phyloP scores from a whole-genome alignment of 2,797 vertebrate species.

The Borostomias antarcticus region DNA sequence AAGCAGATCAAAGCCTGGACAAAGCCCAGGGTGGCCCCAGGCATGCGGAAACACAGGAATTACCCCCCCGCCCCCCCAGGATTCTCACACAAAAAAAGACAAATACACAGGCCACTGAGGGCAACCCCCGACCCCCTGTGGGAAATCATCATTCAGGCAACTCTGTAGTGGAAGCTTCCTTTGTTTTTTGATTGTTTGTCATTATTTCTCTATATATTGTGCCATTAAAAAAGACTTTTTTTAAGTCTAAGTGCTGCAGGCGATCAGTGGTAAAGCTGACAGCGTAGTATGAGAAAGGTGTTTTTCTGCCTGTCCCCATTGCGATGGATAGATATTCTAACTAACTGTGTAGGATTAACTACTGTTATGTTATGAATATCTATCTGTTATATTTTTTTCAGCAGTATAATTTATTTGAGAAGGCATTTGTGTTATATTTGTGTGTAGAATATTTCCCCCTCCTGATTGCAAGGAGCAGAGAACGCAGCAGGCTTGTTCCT shows the following conservation, averaged over 20 bases:
- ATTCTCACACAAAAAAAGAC: constrained; percentile 70
- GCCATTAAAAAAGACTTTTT: constrained; percentile 52
- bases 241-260: constrained; percentile 40
- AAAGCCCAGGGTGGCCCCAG: constrained; percentile 74
- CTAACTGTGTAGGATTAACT: background rate
- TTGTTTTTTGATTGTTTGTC: constrained; percentile 49
- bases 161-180: constrained; percentile 56
- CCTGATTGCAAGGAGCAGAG: constrained; percentile 46
- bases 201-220: constrained; percentile 53
- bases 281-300: constrained; percentile 6
- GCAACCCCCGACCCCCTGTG: constrained; percentile 63
- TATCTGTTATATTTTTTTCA: background rate
- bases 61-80: constrained; percentile 54
- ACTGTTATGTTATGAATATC: constrained; percentile 3
- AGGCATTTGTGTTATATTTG: background rate
- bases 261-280: constrained; percentile 34
- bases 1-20: constrained; percentile 76
- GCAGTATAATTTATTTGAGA: background rate
- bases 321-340: constrained; percentile 1
- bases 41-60: constrained; percentile 69
- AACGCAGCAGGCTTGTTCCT: constrained; percentile 77
- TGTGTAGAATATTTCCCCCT: constrained; percentile 23
- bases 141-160: constrained; percentile 62
- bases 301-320: constrained; percentile 12
- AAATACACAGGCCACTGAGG: constrained; percentile 63